Evolutionary conservation across 2,888 invertebrate genomes (phyloP).

Genomic region (Nematopogon swammerdamellus): DNA sequence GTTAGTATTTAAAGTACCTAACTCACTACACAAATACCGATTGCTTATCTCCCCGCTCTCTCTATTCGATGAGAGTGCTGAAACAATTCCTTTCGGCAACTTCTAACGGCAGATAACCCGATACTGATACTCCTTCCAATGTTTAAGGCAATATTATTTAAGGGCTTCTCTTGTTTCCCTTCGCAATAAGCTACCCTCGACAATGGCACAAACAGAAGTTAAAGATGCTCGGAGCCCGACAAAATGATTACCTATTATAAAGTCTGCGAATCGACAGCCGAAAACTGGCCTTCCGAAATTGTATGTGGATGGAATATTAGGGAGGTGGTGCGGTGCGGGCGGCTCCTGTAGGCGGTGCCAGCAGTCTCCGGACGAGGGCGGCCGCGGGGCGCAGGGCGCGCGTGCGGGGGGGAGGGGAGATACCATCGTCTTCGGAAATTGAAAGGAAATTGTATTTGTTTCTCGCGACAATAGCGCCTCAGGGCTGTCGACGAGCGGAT

Average conservation of each 20-base stretch:
- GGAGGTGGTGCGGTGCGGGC: no score
- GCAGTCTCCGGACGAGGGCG: no score
- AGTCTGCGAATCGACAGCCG: background rate
- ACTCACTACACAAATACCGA: no score
- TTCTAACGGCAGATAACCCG: no score
- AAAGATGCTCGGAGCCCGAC: background rate
- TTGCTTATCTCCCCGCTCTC: no score
- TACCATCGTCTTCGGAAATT: conserved; percentile 46
- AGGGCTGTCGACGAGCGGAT: background rate
- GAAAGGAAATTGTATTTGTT: conserved; percentile 53
- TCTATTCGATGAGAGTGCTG: no score
- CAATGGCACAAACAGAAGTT: background rate
- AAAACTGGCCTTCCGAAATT: background rate
- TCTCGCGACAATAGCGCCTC: conserved; percentile 16
- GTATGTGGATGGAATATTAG: background rate
- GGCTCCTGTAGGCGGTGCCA: no score
- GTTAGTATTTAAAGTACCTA: no score
- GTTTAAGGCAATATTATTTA: no score
- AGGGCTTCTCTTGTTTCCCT: background rate
- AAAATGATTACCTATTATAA: background rate
- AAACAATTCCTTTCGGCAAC: no score
- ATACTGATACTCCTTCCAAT: no score
- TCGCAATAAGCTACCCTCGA: background rate
- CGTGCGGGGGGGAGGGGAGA: conserved; percentile 14
- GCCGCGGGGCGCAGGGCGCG: no score